A percentile compares a stretch with the other conserved stretches of the same genome.
These are phyloP conservation scores for Gobiocypris rarus DNA, from an alignment of 2,113 vertebrate species.

Conservation along the genomic window DNA sequence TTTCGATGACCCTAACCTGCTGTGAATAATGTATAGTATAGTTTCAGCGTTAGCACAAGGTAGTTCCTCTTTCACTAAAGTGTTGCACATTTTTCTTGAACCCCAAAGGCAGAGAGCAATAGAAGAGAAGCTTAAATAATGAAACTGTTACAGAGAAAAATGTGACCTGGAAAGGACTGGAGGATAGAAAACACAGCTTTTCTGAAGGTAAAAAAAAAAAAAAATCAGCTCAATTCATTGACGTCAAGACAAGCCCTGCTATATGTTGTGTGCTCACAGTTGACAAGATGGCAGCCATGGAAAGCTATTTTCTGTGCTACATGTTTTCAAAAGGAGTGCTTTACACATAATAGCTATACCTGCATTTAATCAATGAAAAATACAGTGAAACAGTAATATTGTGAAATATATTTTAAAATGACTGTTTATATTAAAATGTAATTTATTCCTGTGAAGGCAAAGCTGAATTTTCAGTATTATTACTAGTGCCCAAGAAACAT, in stretches of 20 bases:
- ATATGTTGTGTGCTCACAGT: background rate
- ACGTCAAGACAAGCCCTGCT: constrained; percentile 25
- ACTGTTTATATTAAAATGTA: no score
- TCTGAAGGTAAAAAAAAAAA: constrained; percentile 1
- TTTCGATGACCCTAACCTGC: background rate
- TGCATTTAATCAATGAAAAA: no score
- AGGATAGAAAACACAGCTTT: constrained; percentile 22
- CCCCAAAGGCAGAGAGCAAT: constrained; percentile 49
- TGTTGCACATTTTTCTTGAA: constrained; percentile 42
- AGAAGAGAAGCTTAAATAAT: constrained; percentile 58
- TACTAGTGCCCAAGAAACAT: background rate
- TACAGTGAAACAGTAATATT: no score
- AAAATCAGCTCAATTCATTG: constrained; percentile 36
- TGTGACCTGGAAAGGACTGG: constrained; percentile 50
- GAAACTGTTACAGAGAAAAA: constrained; percentile 48
- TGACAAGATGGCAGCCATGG: background rate
- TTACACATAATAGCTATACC: no score
- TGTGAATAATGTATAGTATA: constrained; percentile 22
- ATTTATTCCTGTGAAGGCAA: no score
- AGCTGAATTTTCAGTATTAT: no score
- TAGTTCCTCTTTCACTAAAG: constrained; percentile 49
- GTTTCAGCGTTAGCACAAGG: constrained; percentile 36
- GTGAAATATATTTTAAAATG: no score
- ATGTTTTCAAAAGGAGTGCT: no score
- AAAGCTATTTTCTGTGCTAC: background rate